phyloP scores from a whole-genome alignment of 2,888 invertebrate genomes.

The Xestia rhomboidea region DNA sequence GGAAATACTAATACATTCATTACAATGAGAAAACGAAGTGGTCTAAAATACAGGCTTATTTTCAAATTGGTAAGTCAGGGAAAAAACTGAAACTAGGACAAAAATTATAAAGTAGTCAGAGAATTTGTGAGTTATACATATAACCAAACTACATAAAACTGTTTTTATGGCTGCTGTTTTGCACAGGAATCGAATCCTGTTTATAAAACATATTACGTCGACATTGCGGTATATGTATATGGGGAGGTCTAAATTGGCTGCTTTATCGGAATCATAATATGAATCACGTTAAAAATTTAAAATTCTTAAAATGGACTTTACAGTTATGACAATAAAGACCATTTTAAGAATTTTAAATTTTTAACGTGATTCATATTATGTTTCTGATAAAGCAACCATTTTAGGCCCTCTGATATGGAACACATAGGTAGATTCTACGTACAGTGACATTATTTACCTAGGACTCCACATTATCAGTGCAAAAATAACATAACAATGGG shows the following conservation, averaged over 20 bases:
- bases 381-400: too few relatives aligned
- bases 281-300: too few relatives aligned
- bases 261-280: too few relatives aligned
- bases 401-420: neutral
- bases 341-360: too few relatives aligned
- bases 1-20: neutral
- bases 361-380: too few relatives aligned
- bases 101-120: neutral
- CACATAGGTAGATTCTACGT: neutral
- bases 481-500: neutral
- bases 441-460: neutral
- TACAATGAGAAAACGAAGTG: neutral
- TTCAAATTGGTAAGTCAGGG: neutral
- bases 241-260: too few relatives aligned
- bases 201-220: neutral
- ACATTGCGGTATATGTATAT: neutral
- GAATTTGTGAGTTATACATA: neutral
- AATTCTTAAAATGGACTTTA: too few relatives aligned
- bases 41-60: neutral
- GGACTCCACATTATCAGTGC: neutral
- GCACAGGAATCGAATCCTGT: too few relatives aligned
- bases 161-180: neutral
- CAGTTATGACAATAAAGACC: too few relatives aligned
- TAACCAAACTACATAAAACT: neutral
- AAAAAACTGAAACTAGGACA: neutral